Percentiles rank a stretch among this genome's conserved stretches.
Evolutionary conservation across 1,140 invertebrate genomes (phyloP).

Genomic region (Cecropterus lyciades): DNA sequence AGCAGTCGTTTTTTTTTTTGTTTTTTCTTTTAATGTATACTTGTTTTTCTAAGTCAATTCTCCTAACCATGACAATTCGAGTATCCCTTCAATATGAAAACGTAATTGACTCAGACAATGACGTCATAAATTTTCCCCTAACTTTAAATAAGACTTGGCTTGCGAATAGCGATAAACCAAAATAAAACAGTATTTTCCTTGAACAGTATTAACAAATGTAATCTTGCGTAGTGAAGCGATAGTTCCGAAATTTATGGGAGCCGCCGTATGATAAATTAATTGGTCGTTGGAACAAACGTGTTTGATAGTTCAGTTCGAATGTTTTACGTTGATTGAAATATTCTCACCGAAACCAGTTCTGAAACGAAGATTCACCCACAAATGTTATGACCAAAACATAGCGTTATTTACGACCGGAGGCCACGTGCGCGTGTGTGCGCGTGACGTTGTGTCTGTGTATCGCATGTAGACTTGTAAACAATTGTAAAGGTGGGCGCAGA

Average conservation of each 20-base stretch:
- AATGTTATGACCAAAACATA: slow-evolving; percentile 63
- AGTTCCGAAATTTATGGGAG: neutral
- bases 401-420: slow-evolving; percentile 71
- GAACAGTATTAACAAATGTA: slow-evolving; percentile 19
- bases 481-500: slow-evolving; percentile 27
- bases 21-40: no score
- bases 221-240: slow-evolving; percentile 1
- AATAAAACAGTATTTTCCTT: slow-evolving; percentile 22
- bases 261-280: slow-evolving; percentile 14
- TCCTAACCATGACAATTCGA: neutral
- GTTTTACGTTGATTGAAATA: slow-evolving; percentile 24
- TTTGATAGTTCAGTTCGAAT: slow-evolving; percentile 15
- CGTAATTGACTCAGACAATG: neutral
- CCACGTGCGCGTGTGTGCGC: slow-evolving; percentile 22
- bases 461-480: slow-evolving; percentile 58
- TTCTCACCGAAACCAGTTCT: slow-evolving; percentile 47
- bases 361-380: slow-evolving; percentile 52
- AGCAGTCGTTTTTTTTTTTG: no score
- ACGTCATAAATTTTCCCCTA: slow-evolving; percentile 5
- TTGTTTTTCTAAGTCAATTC: no score
- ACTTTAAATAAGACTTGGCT: slow-evolving; percentile 12
- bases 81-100: neutral
- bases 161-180: slow-evolving; percentile 13
- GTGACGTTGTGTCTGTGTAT: slow-evolving; percentile 73
- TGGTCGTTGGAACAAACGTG: slow-evolving; percentile 7